Evolutionary conservation across 1,140 invertebrate genomes (phyloP).

Genomic region (Drosophila tsacasi): DNA sequence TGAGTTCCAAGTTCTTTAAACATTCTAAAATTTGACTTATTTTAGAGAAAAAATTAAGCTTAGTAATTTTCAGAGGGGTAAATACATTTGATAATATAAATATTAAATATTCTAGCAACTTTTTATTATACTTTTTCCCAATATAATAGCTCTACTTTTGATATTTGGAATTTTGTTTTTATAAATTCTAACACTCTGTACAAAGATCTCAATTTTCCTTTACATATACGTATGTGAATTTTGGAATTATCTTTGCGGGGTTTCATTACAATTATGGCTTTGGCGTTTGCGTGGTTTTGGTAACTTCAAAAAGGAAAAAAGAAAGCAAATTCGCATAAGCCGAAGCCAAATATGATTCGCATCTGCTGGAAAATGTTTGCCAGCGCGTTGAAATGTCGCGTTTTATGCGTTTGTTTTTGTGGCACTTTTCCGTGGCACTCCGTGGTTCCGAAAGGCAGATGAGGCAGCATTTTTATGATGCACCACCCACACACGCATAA

Average conservation of each 20-base stretch:
- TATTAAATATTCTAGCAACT: too few relatives aligned
- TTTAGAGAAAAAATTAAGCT: too few relatives aligned
- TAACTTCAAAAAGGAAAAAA: not conserved
- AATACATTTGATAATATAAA: too few relatives aligned
- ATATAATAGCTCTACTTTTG: not conserved
- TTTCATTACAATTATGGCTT: constrained; percentile 32
- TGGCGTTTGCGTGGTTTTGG: not conserved
- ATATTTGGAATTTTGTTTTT: too few relatives aligned
- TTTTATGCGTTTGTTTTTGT: constrained; percentile 55
- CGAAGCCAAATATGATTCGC: constrained; percentile 36
- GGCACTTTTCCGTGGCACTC: constrained; percentile 34
- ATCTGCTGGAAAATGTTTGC: constrained; percentile 33
- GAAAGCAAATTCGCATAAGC: constrained; percentile 13
- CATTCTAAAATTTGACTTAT: too few relatives aligned
- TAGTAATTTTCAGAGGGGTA: too few relatives aligned
- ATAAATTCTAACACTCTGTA: not conserved
- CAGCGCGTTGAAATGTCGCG: constrained; percentile 33
- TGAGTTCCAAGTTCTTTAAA: too few relatives aligned
- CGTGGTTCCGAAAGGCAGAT: constrained; percentile 29
- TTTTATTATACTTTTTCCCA: not conserved
- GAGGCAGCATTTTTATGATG: constrained; percentile 47
- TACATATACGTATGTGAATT: not conserved
- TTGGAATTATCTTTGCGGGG: constrained; percentile 16
- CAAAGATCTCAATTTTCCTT: not conserved
- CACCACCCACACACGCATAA: constrained; percentile 15